Conservation (phyloP, 2,113 vertebrate species). For the Coregonus clupeaformis region DNA sequence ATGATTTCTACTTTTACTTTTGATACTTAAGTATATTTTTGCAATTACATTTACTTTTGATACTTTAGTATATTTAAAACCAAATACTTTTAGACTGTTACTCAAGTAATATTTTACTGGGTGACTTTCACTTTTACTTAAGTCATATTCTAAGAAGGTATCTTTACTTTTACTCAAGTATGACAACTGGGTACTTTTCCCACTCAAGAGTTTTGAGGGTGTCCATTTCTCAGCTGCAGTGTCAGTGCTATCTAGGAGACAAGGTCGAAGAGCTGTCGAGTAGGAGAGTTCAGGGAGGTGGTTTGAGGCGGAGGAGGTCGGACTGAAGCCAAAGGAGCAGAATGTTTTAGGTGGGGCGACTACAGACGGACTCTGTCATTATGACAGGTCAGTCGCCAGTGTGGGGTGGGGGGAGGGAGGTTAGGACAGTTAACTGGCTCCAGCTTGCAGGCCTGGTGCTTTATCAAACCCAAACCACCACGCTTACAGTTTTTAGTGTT, state of each 20-base stretch:
- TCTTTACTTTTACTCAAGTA: no score
- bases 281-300: constrained; percentile 8
- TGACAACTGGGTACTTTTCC: no score
- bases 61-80: no score
- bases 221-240: constrained; percentile 13
- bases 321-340: constrained; percentile 10
- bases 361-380: constrained; percentile 32
- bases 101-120: no score
- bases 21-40: no score
- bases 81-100: no score
- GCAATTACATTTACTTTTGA: no score
- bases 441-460: constrained; percentile 37
- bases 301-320: neutral
- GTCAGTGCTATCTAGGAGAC: neutral
- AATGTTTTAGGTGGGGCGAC: constrained; percentile 10
- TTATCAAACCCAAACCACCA: constrained; percentile 63
- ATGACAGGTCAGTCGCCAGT: constrained; percentile 26
- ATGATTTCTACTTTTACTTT: no score
- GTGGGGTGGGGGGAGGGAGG: neutral
- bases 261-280: constrained; percentile 12
- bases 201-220: constrained; percentile 10
- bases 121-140: no score
- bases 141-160: no score
- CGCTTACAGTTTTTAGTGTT: constrained; percentile 53
- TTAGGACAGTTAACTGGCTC: constrained; percentile 38